These are phyloP conservation scores for Sebastes nivosus DNA, from an alignment of 2,797 vertebrate genomes.

Conservation along the genomic window DNA sequence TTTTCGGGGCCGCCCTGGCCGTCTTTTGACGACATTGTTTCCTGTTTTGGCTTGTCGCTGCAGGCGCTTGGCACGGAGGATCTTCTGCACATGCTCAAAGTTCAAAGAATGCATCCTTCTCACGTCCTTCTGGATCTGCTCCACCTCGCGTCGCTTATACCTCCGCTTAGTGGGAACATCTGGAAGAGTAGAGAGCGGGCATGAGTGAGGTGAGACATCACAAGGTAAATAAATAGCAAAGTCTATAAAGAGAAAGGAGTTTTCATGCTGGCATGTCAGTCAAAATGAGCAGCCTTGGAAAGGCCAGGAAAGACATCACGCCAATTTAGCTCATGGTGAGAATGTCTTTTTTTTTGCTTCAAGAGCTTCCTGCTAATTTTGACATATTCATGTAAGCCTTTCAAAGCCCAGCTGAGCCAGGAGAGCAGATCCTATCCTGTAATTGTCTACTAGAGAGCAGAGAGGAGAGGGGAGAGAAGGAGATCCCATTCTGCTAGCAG, in stretches of 20 bases:
- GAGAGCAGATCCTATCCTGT: slow-evolving; percentile 81
- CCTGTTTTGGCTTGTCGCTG: slow-evolving; percentile 99
- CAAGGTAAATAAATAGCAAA: slow-evolving; percentile 44
- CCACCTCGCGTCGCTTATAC: slow-evolving; percentile 93
- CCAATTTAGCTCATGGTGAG: slow-evolving; percentile 66
- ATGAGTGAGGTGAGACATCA: slow-evolving; percentile 37
- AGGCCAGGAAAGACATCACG: slow-evolving; percentile 56
- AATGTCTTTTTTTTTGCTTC: slow-evolving; percentile 57
- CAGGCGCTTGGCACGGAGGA: slow-evolving; percentile 97
- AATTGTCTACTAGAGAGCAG: slow-evolving; percentile 77
- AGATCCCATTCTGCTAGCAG: slow-evolving; percentile 85
- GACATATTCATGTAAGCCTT: slow-evolving; percentile 79
- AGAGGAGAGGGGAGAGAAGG: slow-evolving; percentile 69
- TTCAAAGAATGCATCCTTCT: slow-evolving; percentile 96
- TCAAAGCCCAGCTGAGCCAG: slow-evolving; percentile 85
- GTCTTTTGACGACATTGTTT: slow-evolving; percentile 97
- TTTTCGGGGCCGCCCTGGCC: slow-evolving; percentile 93
- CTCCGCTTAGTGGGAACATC: slow-evolving; percentile 89
- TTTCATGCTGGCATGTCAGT: slow-evolving; percentile 35
- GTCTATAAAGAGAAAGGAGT: slow-evolving; percentile 25
- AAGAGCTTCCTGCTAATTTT: slow-evolving; percentile 82
- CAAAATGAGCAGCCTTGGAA: slow-evolving; percentile 55
- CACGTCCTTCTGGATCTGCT: slow-evolving; percentile 95
- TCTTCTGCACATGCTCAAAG: slow-evolving; percentile 99
- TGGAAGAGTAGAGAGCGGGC: slow-evolving; percentile 43